A percentile compares a stretch with the other conserved stretches of the same genome.
phyloP scores from a whole-genome alignment of 2,113 vertebrate species.

The Dipodomys ordii region DNA sequence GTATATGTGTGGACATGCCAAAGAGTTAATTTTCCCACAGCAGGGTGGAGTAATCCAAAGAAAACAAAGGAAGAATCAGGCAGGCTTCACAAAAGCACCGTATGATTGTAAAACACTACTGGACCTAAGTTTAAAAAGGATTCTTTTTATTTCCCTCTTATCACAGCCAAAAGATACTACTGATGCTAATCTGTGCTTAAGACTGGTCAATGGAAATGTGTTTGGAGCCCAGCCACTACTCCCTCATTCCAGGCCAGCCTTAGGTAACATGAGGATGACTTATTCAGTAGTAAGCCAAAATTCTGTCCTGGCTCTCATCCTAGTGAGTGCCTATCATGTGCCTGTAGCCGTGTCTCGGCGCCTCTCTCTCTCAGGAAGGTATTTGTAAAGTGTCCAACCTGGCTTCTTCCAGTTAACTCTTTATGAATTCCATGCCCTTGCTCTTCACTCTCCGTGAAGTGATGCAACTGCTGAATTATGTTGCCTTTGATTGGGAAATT shows the following conservation, averaged over 20 bases:
- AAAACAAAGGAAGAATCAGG: constrained; percentile 73
- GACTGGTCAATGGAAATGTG: constrained; percentile 62
- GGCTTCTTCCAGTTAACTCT: constrained; percentile 38
- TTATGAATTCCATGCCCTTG: background rate
- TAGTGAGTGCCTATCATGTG: constrained; percentile 41
- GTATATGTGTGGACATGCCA: constrained; percentile 68
- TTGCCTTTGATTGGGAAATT: constrained; percentile 66
- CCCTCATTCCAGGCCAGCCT: constrained; percentile 38
- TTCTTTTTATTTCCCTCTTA: background rate
- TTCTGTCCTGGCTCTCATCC: constrained; percentile 31
- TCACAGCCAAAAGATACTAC: constrained; percentile 19
- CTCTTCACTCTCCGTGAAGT: background rate
- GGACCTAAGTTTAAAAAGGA: background rate
- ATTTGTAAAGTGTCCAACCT: constrained; percentile 62
- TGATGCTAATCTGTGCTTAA: background rate
- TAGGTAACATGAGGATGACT: constrained; percentile 72
- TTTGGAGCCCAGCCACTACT: background rate
- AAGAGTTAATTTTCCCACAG: constrained; percentile 78
- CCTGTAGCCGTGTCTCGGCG: constrained; percentile 45
- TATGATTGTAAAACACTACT: constrained; percentile 41
- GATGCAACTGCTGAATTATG: constrained; percentile 41
- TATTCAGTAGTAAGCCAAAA: constrained; percentile 69
- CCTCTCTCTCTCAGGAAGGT: constrained; percentile 13
- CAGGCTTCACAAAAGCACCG: constrained; percentile 65
- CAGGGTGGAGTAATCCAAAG: constrained; percentile 65